A percentile compares a stretch with the other conserved stretches of the same genome.
Evolutionary conservation across 2,113 vertebrate species (phyloP).

Genomic region (Leptobrachium ailaonicum): DNA sequence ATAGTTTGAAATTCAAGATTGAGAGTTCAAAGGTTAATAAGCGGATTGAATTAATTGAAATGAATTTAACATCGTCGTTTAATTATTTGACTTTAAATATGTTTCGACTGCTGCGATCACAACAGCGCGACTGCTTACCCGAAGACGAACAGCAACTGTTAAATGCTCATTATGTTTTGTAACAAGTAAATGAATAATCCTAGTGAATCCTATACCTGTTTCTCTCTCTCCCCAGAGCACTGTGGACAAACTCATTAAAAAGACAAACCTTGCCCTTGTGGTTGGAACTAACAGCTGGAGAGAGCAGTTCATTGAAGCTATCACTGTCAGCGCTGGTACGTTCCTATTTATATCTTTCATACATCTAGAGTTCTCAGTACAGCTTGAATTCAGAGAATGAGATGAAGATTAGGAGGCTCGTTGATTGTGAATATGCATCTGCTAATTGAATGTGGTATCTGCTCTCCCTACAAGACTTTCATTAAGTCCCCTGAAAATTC

Average conservation of each 20-base stretch:
- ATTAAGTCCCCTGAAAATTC: too few relatives aligned
- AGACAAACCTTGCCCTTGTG: conserved; percentile 93
- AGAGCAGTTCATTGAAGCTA: conserved; percentile 92
- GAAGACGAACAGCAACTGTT: too few relatives aligned
- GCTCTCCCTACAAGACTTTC: neutral
- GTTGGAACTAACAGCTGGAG: conserved; percentile 96
- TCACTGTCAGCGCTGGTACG: conserved; percentile 96
- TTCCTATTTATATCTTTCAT: conserved; percentile 31
- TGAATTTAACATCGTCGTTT: too few relatives aligned
- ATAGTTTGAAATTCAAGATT: too few relatives aligned
- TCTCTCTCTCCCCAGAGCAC: conserved; percentile 76
- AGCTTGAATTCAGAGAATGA: neutral
- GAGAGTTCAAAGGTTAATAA: too few relatives aligned
- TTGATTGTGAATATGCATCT: neutral
- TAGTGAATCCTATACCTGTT: conserved; percentile 37
- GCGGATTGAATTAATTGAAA: too few relatives aligned
- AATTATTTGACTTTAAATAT: too few relatives aligned
- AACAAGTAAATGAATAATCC: neutral
- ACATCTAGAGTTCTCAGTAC: neutral
- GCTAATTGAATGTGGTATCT: neutral
- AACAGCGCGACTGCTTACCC: too few relatives aligned
- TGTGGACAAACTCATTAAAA: conserved; percentile 97
- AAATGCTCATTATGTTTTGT: neutral
- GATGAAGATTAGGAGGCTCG: neutral
- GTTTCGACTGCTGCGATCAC: too few relatives aligned